These are phyloP conservation scores for Drosophila monieri DNA, from an alignment of 2,888 invertebrate species.

Conservation along the genomic window DNA sequence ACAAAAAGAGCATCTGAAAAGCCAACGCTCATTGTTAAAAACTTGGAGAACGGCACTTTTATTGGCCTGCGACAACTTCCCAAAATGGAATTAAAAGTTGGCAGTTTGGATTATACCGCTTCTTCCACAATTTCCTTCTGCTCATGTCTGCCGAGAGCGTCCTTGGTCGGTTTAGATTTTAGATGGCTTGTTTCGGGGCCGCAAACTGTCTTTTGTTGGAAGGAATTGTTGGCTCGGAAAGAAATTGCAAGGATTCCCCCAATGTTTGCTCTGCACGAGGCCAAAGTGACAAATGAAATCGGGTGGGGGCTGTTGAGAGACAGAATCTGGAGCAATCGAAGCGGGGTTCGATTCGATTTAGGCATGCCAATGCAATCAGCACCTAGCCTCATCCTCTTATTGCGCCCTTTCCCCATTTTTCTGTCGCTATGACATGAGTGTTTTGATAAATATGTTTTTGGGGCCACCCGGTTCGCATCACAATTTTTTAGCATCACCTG, in stretches of 20 bases:
- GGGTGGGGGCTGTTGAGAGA: slow-evolving; percentile 31
- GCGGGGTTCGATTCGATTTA: slow-evolving; percentile 34
- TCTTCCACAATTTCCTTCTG: slow-evolving; percentile 11
- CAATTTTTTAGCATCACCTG: slow-evolving; percentile 59
- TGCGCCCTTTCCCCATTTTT: neutral
- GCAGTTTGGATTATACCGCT: slow-evolving; percentile 25
- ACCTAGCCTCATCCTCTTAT: slow-evolving; percentile 39
- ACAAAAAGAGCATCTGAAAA: slow-evolving; percentile 6
- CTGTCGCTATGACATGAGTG: slow-evolving; percentile 45
- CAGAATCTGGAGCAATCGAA: slow-evolving; percentile 34
- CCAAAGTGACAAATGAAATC: slow-evolving; percentile 44
- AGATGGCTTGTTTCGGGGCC: slow-evolving; percentile 8
- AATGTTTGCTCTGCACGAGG: neutral
- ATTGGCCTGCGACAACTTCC: slow-evolving; percentile 49
- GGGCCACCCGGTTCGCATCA: slow-evolving; percentile 56
- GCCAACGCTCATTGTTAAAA: slow-evolving; percentile 60
- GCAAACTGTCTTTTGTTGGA: slow-evolving; percentile 48
- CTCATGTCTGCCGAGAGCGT: slow-evolving; percentile 36
- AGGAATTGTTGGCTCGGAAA: slow-evolving; percentile 40
- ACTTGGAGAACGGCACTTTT: slow-evolving; percentile 63
- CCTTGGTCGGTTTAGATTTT: slow-evolving; percentile 6
- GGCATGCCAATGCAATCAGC: slow-evolving; percentile 52
- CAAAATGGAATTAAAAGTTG: slow-evolving; percentile 73
- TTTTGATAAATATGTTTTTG: slow-evolving; percentile 66
- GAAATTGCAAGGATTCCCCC: slow-evolving; percentile 19